Evolutionary conservation across 1,140 invertebrate genomes (phyloP), one percentile per base, ranked within the genome.

Genomic region (Mya arenaria): DNA sequence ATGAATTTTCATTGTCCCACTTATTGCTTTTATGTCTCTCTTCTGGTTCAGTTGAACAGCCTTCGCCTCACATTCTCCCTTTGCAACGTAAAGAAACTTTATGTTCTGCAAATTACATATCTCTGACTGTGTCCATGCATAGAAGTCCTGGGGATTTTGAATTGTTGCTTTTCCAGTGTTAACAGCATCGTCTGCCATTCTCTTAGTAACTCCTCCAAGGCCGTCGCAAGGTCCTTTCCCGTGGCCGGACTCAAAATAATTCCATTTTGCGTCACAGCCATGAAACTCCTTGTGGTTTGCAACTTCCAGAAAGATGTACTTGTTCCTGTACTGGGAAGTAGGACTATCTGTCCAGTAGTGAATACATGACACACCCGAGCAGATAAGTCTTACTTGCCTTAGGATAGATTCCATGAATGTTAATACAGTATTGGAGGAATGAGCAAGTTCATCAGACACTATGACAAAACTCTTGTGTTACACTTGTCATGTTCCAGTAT

Each of bases 271-370:
- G 1, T 60, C 5, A 41, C 36, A 6, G 8, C 39, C 25, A 66
- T 39, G 44, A 15, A 72, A 23, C 6, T 41, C 48, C 25, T 41
- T 58, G 32, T 83, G 80, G 15, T 66, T 77, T 6, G 68, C 66
- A 44, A 78, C 25, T 17, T 34, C 28, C 34, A 56, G 36, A 41
- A 85, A 82, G 23, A 84, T 73, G 23, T 34, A 63, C n/a, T 69
- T 69, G 52, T 82, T 73, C 25, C 83, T 56, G 56, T 85, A 85
- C 30, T 82, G 80, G 4, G 37, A 30, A 17, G 72, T 36, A 17
- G 79, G 72, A 19, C 55, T 44, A 41, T 85, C 73, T n/a, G 72
- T 85, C 79, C 71, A 82, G 72, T 83, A 83, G 55, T 85, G 84
- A 37, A 85, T 52, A 44, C 15, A 62, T 10, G n/a, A 8, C 15